Evolutionary conservation across 2,797 vertebrate genomes (phyloP), one percentile per base, ranked within the genome.

Genomic region (Molothrus ater): DNA sequence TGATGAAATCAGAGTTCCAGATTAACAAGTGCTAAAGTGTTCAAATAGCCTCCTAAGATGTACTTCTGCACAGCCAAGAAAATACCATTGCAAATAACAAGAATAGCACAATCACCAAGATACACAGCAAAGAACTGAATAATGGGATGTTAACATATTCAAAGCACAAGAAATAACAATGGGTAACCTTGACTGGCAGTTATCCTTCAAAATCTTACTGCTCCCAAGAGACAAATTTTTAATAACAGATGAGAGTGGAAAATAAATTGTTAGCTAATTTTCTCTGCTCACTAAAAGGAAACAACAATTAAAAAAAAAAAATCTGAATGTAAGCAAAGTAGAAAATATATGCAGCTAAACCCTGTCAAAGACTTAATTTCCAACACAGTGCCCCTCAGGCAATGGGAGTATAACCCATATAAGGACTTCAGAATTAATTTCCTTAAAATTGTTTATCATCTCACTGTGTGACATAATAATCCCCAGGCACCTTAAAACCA

Each of bases 371-470:
- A 75, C 48, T 90, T 88, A 70, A 91, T 95, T 95, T 85, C 59
- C 16, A 54, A 45, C 21, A 31, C 32, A 70, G 34, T 78, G 20
- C 47, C 90, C 86, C 74, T 84, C 38, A 76, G 86, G 93, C 94
- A 91, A 54, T 54, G 65, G 61, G 38, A 93, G 36, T 0, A 0
- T 28, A 74, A 80, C 61, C 74, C 64, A 47, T 54, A 32, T 78
- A 90, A 95, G 57, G 78, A 74, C 42, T 90, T 95, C 57, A 86
- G 64, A 92, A 93, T 92, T 93, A 68, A 93, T 93, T 92, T 88
- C 81, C 83, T 95, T 95, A 51, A 94, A 92, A 95, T 54, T 94
- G 71, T 96, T 95, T 94, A 95, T 93, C 80, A 71, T 95, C 50
- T 83, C 56, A 56, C 64, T 60, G 31, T 54, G 82, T 11, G 6